Conservation (phyloP, 1,140 invertebrate genomes). For the Akabosia matsudoensis region DNA sequence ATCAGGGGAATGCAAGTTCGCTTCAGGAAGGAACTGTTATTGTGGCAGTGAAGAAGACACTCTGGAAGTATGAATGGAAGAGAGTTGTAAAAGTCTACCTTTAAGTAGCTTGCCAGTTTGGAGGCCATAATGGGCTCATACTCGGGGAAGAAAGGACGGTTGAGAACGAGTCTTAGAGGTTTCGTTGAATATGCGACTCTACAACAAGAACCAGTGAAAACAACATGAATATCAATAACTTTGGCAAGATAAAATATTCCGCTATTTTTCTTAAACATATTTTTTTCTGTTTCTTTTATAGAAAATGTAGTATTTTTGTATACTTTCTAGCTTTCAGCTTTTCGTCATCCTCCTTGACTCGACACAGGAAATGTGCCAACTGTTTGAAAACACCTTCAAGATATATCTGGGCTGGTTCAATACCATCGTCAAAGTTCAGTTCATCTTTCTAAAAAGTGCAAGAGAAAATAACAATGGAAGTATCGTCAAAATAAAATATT, state of each 20-base stretch:
- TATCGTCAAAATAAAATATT: too few relatives aligned
- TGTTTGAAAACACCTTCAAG: neutral
- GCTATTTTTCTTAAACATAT: too few relatives aligned
- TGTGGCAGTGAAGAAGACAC: neutral
- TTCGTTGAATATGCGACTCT: neutral
- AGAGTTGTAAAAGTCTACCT: neutral
- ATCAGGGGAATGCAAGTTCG: too few relatives aligned
- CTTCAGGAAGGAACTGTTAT: too few relatives aligned
- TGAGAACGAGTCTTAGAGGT: constrained; percentile 37
- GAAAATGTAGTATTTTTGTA: neutral
- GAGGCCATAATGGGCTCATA: constrained; percentile 27
- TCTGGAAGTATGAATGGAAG: neutral
- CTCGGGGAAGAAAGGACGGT: constrained; percentile 34
- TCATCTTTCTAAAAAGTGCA: neutral
- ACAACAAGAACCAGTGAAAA: neutral
- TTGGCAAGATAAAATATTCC: too few relatives aligned
- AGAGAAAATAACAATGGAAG: neutral
- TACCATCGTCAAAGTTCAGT: neutral
- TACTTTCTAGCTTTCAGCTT: neutral
- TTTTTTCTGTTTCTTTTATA: neutral
- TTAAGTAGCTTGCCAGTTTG: constrained; percentile 26
- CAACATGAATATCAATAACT: too few relatives aligned
- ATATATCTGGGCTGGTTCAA: neutral
- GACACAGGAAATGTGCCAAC: neutral
- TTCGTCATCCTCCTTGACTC: neutral